Base-by-base conservation (phyloP, 37 sponge, comb jelly and placozoan species). In the Oopsacas minuta region DNA sequence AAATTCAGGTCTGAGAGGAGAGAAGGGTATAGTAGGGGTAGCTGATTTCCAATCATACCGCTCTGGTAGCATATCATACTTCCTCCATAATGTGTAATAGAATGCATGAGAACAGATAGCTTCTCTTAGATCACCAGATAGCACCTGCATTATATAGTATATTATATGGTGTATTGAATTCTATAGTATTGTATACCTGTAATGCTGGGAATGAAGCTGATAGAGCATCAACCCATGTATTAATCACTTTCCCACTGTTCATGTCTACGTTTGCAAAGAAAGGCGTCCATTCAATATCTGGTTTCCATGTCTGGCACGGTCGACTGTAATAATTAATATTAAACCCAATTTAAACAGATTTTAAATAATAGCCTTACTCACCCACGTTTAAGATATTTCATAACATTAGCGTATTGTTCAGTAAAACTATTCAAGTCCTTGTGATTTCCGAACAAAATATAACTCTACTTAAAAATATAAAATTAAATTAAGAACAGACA, bases 81-180 rank as follows among this genome's bases (percentile, higher is more conserved):
- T 85, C 37, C 94, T 82, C 97, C 97, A 97, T 25, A 97, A 86
- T 20, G 93, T 85, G 88, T 97, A 97, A 75, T 88, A 89, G 51
- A 97, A 83, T 34, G 97, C 97, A 84, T 97, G 97, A 20, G 90
- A 92, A 53, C 94, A 92, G 36, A 97, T 90, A 23, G 97, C 97
- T 52, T 91, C 93, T 35, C 90, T 87, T 12, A 97, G 38, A 85
- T 97, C 97, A n/a, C 97, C 97, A 22, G 91, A 88, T 42, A 93
- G 81, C 1, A 96, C 91, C 92, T 96, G 86, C n/a, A 49, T 3
- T 84, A 84, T 15, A 7, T 8, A 8, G 35, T 37, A 39, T 37
- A 10, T 23, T 37, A 37, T 35, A 12, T 10, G 8, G 7, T 83
- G 36, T 17, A 34, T 36, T 12, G 37, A 32, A 12, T 7, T 8